Percentiles rank a stretch among this genome's conserved stretches.
Evolutionary conservation across 2,888 invertebrate species (phyloP).

Genomic region (Uropetala carovei): DNA sequence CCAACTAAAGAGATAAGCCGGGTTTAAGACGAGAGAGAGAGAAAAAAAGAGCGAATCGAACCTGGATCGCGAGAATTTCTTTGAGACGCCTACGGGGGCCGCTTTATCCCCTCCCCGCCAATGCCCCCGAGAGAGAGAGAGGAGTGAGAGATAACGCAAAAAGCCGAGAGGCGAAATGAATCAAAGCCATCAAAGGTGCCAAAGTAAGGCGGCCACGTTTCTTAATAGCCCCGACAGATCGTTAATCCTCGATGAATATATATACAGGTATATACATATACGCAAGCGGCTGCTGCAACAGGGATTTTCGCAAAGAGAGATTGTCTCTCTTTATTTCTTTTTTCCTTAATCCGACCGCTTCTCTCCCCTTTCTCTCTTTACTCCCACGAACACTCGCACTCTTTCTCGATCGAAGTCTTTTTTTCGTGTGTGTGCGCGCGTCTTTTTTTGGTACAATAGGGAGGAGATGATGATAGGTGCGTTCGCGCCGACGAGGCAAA

Average conservation of each 20-base stretch:
- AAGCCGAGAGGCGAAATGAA: constrained; percentile 27
- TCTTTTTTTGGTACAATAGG: no score
- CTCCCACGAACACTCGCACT: not conserved
- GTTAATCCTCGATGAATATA: constrained; percentile 37
- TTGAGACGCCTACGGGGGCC: not conserved
- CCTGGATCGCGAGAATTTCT: not conserved
- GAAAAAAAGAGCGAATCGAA: no score
- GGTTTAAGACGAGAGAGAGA: no score
- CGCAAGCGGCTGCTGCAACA: not conserved
- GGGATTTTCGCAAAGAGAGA: constrained; percentile 42
- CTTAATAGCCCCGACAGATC: constrained; percentile 39
- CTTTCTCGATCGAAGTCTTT: not conserved
- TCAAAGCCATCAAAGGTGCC: constrained; percentile 46
- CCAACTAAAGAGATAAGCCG: no score
- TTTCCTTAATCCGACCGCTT: not conserved
- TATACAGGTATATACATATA: no score
- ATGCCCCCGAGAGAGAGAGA: constrained; percentile 25
- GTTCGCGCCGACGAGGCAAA: not conserved
- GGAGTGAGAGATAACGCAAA: constrained; percentile 17
- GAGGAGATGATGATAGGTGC: not conserved
- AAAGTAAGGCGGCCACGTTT: constrained; percentile 38
- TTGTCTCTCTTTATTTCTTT: not conserved
- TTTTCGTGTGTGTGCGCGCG: no score
- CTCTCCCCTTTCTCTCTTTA: not conserved
- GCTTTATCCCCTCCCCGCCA: not conserved